These are phyloP conservation scores for Heliconius hortense DNA, from an alignment of 2,888 invertebrate genomes.

Conservation along the genomic window DNA sequence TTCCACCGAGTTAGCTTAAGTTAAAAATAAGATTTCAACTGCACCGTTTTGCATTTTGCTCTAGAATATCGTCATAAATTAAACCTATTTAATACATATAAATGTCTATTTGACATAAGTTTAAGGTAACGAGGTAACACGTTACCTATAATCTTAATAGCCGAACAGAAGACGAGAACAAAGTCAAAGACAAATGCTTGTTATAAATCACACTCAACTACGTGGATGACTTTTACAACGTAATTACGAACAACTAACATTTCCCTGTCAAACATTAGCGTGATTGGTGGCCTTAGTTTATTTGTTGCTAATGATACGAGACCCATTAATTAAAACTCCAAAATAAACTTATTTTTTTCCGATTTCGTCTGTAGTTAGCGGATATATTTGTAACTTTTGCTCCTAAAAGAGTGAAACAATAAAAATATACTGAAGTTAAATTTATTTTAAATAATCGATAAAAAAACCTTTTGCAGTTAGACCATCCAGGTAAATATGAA, in stretches of 20 bases:
- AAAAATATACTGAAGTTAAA: too few species aligned
- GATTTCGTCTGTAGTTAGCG: conserved; percentile 4
- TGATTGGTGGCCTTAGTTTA: conserved; percentile 39
- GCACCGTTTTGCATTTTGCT: background rate
- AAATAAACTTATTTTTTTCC: conserved; percentile 12
- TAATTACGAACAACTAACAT: conserved; percentile 42
- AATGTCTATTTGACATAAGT: background rate
- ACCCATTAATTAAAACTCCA: conserved; percentile 29
- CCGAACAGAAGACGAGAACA: conserved; percentile 34
- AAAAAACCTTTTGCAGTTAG: background rate
- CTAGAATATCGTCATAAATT: background rate
- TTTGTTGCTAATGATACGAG: conserved; percentile 34
- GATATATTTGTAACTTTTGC: background rate
- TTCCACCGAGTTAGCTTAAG: too few species aligned
- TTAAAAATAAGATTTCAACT: too few species aligned
- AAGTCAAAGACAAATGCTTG: conserved; percentile 41
- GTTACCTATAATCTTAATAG: conserved; percentile 32
- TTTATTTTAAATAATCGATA: background rate
- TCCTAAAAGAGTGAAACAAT: background rate
- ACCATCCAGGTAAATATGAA: background rate
- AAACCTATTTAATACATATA: background rate
- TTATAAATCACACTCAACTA: conserved; percentile 44
- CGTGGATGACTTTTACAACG: conserved; percentile 43
- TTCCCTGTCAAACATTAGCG: conserved; percentile 37
- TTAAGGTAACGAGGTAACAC: conserved; percentile 9